A percentile compares a stretch with the other conserved stretches of the same genome.
Evolutionary conservation across 2,797 vertebrate genomes (phyloP).

Genomic region (Hipposideros larvatus): DNA sequence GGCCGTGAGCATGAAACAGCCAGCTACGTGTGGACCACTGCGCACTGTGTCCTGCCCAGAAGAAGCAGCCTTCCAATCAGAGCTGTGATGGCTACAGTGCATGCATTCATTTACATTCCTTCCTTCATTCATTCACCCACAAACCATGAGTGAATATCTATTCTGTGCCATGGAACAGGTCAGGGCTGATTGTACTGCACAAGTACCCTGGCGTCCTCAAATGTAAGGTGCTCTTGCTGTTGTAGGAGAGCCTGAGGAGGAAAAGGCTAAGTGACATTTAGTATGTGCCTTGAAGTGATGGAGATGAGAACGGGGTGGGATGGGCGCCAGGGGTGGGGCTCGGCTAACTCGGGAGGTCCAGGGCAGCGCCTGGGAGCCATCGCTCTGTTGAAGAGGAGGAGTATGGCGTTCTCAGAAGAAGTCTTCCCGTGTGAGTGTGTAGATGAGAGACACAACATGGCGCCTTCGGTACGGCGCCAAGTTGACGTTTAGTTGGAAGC

Average conservation of each 20-base stretch:
- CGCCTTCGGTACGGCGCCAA: no score
- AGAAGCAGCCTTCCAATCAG: not conserved
- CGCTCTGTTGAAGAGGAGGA: not conserved
- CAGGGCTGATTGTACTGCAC: fast-evolving
- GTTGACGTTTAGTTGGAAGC: not conserved
- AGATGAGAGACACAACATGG: not conserved
- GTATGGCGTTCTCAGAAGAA: not conserved
- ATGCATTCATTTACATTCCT: no score
- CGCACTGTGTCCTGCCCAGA: fast-evolving
- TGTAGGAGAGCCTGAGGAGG: no score
- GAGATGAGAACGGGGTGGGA: fast-evolving
- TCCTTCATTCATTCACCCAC: not conserved
- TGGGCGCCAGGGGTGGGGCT: no score
- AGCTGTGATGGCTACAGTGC: fast-evolving
- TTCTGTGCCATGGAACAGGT: fast-evolving
- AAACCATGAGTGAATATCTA: not conserved
- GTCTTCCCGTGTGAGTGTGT: fast-evolving
- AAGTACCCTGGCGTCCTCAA: fast-evolving
- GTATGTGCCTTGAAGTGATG: fast-evolving
- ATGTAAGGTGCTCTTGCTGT: not conserved
- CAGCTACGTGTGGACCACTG: fast-evolving
- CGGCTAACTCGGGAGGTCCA: not conserved
- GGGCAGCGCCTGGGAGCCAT: not conserved
- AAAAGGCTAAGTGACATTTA: fast-evolving
- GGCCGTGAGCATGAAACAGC: no score